A percentile compares a stretch with the other conserved stretches of the same genome.
phyloP scores from a whole-genome alignment of 2,113 vertebrate species.

The Mustela nigripes region DNA sequence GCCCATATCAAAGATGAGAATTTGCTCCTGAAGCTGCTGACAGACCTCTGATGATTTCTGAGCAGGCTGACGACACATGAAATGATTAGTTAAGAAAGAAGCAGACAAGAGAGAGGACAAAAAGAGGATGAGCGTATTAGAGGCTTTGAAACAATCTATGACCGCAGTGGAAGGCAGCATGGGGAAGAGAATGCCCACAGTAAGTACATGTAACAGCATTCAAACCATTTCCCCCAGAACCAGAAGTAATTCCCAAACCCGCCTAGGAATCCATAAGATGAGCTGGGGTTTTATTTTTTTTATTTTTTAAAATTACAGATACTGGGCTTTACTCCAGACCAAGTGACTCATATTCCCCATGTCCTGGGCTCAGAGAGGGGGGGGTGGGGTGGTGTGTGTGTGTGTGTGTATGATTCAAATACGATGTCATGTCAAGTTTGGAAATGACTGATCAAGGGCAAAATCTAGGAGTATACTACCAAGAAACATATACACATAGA shows the following conservation, averaged over 20 bases:
- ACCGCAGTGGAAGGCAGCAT: background rate
- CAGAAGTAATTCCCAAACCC: background rate
- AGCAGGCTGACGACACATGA: background rate
- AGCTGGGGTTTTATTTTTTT: background rate
- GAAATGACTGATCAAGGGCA: background rate
- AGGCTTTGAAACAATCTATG: fast-evolving
- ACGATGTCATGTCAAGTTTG: background rate
- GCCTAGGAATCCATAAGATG: background rate
- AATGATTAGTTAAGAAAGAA: background rate
- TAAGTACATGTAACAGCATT: fast-evolving
- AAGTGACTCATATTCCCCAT: background rate
- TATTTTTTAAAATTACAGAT: background rate
- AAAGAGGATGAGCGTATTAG: fast-evolving
- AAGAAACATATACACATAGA: background rate
- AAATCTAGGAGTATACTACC: background rate
- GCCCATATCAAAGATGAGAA: background rate
- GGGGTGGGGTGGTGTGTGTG: background rate
- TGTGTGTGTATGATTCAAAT: background rate
- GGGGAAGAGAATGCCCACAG: fast-evolving
- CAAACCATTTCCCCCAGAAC: fast-evolving
- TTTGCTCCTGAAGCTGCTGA: background rate
- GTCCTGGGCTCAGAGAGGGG: background rate
- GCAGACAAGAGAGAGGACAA: background rate
- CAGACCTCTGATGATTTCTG: background rate
- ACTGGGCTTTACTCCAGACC: background rate